Evolutionary conservation across 1,140 invertebrate genomes (phyloP), one percentile per base, ranked within the genome.

Genomic region (Dolichoris vasculosae): DNA sequence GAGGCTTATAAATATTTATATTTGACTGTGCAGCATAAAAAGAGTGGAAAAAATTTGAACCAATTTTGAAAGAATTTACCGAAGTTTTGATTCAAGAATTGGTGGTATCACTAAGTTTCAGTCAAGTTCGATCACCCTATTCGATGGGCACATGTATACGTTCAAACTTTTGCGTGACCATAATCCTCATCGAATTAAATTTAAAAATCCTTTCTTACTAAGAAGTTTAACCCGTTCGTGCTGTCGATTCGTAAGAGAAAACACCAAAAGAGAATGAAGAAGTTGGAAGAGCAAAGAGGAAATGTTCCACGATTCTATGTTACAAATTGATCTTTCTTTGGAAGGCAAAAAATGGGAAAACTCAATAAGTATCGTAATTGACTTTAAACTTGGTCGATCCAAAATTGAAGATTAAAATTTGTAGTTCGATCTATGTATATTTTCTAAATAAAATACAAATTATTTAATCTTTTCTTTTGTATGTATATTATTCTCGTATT

Each of bases 151-250:
- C 48, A 17, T 17, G 48, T 51, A 51, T 17, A 17, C 48, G 40
- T 4, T 23, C 73, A n/a, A 79, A 79, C 77, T 79, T 79, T 79
- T 20, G 17, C 77, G 17, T 67, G 23, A 82, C 80, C 64, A 82
- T 71, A 82, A 82, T 71, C 63, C 15, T 38, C n/a, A 71, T 82
- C 80, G 67, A 82, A 69, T 82, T 71, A 51, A 82, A 82, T 82
- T 71, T 71, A 48, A 71, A 71, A 71, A 82, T 82, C 17, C 20
- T 30, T 71, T 40, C 7, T 30, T 40, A 51, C 43, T 26, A 32
- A 26, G 26, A 76, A 78, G 17, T 59, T 26, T 2, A 40, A 63
- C 48, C 38, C 6, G 35, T 30, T 59, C 59, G 26, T 26, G 35
- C 43, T 35, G 40, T 63, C 80, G 48, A 59, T 38, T 83, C n/a